A percentile compares a stretch with the other conserved stretches of the same genome.
These are phyloP conservation scores for Dermolepida albohirtum DNA, from an alignment of 2,888 invertebrate species.

Conservation along the genomic window DNA sequence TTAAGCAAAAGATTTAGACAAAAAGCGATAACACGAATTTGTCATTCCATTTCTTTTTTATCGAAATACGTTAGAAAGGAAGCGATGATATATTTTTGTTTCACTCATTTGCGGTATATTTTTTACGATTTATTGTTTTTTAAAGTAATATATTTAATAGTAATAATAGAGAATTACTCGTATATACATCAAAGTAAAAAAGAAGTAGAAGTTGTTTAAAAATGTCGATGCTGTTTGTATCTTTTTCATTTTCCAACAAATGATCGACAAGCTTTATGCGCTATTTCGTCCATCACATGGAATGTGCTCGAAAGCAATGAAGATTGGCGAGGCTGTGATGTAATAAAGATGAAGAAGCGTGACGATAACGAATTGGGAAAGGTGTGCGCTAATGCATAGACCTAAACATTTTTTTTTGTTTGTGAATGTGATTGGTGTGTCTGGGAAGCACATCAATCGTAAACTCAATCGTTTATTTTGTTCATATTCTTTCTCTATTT, in stretches of 20 bases:
- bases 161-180: background rate
- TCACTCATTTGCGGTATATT: background rate
- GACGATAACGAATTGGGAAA: slow-evolving; percentile 13
- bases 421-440: slow-evolving; percentile 32
- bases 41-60: slow-evolving; percentile 36
- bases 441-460: slow-evolving; percentile 20
- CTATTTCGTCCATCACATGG: too few species aligned
- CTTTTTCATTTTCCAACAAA: too few species aligned
- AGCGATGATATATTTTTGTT: slow-evolving; percentile 2
- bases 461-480: background rate
- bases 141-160: background rate
- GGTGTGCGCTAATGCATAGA: slow-evolving; percentile 18
- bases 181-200: background rate
- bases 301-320: background rate
- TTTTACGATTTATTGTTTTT: slow-evolving; percentile 7
- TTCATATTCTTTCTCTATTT: background rate
- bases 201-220: slow-evolving; percentile 4
- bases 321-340: background rate
- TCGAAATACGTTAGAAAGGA: slow-evolving; percentile 5
- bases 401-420: background rate
- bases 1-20: slow-evolving; percentile 2
- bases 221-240: too few species aligned
- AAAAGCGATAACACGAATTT: slow-evolving; percentile 3
- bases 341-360: background rate
- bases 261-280: too few species aligned